Evolutionary conservation across 2,797 vertebrate genomes (phyloP), one percentile per base, ranked within the genome.

Genomic region (Eidolon dupreanum): DNA sequence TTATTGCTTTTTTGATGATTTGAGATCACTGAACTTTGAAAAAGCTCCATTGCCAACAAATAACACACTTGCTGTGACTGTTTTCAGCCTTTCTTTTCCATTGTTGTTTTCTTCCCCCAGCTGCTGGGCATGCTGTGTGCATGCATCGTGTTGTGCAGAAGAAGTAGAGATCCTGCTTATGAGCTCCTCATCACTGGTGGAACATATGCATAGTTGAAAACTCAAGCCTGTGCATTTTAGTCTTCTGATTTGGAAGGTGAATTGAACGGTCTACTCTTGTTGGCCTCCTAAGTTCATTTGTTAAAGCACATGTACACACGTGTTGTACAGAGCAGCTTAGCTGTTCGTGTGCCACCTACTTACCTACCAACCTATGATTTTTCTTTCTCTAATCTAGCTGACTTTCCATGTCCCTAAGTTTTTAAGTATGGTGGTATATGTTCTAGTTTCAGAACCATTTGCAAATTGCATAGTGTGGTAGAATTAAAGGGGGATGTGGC

Each of bases 81-180:
- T 65, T 33, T 33, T 91, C 41, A 82, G 61, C 88, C 24, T 41
- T 33, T 68, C 70, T 26, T 57, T 81, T 43, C 57, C 11, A 4
- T 5, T 94, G 55, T 94, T 84, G 94, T 94, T 97, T 92, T 78
- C 93, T 83, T 95, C 49, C 65, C 89, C 0, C 92, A 99, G 99
- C 99, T 99, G 97, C 98, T 99, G 98, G 99, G 99, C 95, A 99
- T 99, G 99, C 97, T 99, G 96, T 99, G 99, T 93, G 99, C 99
- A 0, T 99, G 99, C 96, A 97, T 99, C 26, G 99, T 99, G 77
- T 97, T 99, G 94, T 99, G 99, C 97, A 99, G 99, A 97, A 99
- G 99, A 98, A 99, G 98, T 98, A 98, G 99, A 97, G 99, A 99
- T 96, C 99, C 99, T 91, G 98, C 99, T n/a, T 99, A 99, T 0